These are phyloP conservation scores for Seira ritae DNA, from an alignment of 2,888 invertebrate species.

Conservation along the genomic window DNA sequence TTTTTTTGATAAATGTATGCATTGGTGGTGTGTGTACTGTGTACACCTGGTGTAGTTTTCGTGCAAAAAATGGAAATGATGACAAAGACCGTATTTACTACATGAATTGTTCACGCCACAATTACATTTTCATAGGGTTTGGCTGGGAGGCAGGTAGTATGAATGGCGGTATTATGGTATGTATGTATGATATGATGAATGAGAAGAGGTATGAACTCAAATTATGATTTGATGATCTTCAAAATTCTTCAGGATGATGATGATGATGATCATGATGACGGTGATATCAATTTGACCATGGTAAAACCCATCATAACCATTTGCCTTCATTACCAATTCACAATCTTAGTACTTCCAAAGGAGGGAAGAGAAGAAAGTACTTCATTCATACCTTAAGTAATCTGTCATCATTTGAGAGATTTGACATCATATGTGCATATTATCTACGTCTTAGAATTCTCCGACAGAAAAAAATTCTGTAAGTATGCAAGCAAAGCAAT, in stretches of 20 bases:
- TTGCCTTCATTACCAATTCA: not conserved
- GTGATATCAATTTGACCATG: slow-evolving; percentile 54
- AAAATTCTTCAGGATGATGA: slow-evolving; percentile 30
- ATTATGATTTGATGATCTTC: slow-evolving; percentile 11
- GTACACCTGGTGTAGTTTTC: slow-evolving; percentile 1
- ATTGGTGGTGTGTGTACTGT: not conserved
- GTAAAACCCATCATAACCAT: slow-evolving; percentile 51
- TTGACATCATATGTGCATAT: not conserved
- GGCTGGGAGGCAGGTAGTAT: not conserved
- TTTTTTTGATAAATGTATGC: not conserved
- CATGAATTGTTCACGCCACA: slow-evolving; percentile 4
- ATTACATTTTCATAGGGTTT: slow-evolving; percentile 3
- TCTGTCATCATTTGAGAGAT: not conserved
- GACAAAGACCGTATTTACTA: slow-evolving; percentile 24
- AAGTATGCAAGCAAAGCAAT: not conserved
- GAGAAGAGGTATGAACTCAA: slow-evolving; percentile 2
- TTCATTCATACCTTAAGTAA: slow-evolving; percentile 18
- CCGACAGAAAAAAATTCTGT: not conserved
- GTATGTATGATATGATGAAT: no score
- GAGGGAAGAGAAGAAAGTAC: slow-evolving; percentile 9
- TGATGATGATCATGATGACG: slow-evolving; percentile 31
- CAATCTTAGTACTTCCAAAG: not conserved
- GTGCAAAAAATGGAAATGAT: not conserved
- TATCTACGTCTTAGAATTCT: not conserved
- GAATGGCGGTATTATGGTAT: not conserved